These are phyloP conservation scores for Buteo buteo DNA, from an alignment of 2,113 vertebrate genomes.

Conservation along the genomic window DNA sequence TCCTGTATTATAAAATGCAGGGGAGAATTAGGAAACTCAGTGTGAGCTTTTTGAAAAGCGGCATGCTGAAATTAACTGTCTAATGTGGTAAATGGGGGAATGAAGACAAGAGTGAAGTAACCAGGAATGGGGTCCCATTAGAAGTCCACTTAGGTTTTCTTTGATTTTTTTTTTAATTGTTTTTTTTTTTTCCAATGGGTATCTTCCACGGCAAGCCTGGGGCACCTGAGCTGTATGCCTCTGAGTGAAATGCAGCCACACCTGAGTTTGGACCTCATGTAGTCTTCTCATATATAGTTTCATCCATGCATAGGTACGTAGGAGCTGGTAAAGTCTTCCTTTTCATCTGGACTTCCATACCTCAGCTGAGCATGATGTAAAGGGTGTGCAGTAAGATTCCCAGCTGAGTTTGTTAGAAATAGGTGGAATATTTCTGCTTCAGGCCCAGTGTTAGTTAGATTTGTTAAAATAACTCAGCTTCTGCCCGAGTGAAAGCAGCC, in stretches of 20 bases:
- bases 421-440: background rate
- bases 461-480: background rate
- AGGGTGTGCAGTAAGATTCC: background rate
- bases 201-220: background rate
- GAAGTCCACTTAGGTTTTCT: background rate
- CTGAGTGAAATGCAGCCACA: background rate
- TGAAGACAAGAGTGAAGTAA: background rate
- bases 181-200: background rate
- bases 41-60: background rate
- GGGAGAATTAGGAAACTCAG: background rate
- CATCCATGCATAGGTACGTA: background rate
- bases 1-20: background rate
- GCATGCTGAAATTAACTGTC: background rate
- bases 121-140: background rate
- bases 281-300: background rate
- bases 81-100: background rate
- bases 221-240: background rate
- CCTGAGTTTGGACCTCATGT: background rate
- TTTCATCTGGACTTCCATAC: rapidly evolving
- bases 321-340: background rate
- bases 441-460: background rate
- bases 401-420: background rate
- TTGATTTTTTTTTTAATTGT: background rate
- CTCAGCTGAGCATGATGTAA: background rate
- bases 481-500: background rate